Evolutionary conservation across 2,113 vertebrate species (phyloP).

Genomic region (Hymenochirus boettgeri): DNA sequence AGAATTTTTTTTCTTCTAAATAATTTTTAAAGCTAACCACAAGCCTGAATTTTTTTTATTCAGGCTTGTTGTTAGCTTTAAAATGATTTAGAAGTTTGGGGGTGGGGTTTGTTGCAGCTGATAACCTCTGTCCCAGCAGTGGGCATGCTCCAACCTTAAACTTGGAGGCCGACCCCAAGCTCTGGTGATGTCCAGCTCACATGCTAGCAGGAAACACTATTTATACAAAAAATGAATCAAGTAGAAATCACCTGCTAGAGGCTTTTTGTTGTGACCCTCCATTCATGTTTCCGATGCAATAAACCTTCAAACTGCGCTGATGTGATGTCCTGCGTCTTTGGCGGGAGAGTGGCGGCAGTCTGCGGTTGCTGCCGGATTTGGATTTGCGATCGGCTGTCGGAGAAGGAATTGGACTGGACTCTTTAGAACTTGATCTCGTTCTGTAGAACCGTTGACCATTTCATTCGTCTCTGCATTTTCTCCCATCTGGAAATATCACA

Average conservation of each 20-base stretch:
- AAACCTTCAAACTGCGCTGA: constrained; percentile 82
- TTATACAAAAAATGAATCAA: no score
- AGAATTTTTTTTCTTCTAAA: no score
- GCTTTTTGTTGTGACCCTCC: constrained; percentile 95
- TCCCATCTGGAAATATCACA: constrained; percentile 63
- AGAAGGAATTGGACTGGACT: constrained; percentile 81
- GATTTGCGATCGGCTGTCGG: constrained; percentile 75
- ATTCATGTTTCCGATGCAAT: constrained; percentile 90
- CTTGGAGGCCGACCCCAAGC: no score
- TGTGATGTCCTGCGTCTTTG: constrained; percentile 73
- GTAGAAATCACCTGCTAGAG: constrained; percentile 87
- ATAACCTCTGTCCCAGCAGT: no score
- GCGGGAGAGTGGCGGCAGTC: constrained; percentile 77
- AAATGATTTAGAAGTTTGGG: no score
- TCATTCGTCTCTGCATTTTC: constrained; percentile 69
- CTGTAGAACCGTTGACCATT: constrained; percentile 84
- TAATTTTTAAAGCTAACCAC: no score
- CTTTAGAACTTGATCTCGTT: constrained; percentile 84
- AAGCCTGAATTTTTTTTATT: no score
- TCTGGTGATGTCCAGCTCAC: no score
- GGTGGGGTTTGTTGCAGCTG: no score
- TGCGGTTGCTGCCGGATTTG: constrained; percentile 69
- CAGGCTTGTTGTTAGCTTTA: no score
- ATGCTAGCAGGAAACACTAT: no score
- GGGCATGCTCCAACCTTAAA: no score